Evolutionary conservation across 2,797 vertebrate genomes (phyloP), one percentile per base, ranked within the genome.

Genomic region (Silurus aristotelis): DNA sequence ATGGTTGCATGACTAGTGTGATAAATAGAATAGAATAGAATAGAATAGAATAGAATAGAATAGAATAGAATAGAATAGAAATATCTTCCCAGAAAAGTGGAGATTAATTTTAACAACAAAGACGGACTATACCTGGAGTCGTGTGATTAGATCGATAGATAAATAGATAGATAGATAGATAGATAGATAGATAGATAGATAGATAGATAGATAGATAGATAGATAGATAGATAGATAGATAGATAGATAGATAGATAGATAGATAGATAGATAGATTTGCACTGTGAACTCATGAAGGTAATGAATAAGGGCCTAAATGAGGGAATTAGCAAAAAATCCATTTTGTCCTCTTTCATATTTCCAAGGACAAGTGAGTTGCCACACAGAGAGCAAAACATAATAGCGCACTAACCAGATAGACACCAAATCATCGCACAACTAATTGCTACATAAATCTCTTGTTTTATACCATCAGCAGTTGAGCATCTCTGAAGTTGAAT

Each of bases 401-500:
- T 67, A 31, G 79, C 48, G 67, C 48, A 67, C 17, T 81, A 81
- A 81, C 79, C 79, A 81, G 79, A 81, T 81, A 81, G 79, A 75
- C 60, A 73, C 43, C 68, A 85, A 76, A 67, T 81, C 79, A 81
- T 81, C 79, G 55, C 79, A 13, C 27, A 12, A 43, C 52, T 82
- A 76, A 76, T 66, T 82, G 84, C 71, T 68, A 73, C 27, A 46
- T 76, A 85, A 85, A 80, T 82, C 70, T 82, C 79, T 55, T 66
- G 25, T 82, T 82, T 82, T 67, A 82, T 82, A 71, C 31, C 73
- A 85, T 85, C 84, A 82, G 79, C 79, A 76, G 22, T 20, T 76
- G 58, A 67, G 79, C 70, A 43, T 82, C 61, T 43, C n/a, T 82
- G 52, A 72, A 85, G 85, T 86, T 31, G 38, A 86, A 86, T 86